Conservation (phyloP, 1,140 invertebrate species). For the Ceratina japonica region DNA sequence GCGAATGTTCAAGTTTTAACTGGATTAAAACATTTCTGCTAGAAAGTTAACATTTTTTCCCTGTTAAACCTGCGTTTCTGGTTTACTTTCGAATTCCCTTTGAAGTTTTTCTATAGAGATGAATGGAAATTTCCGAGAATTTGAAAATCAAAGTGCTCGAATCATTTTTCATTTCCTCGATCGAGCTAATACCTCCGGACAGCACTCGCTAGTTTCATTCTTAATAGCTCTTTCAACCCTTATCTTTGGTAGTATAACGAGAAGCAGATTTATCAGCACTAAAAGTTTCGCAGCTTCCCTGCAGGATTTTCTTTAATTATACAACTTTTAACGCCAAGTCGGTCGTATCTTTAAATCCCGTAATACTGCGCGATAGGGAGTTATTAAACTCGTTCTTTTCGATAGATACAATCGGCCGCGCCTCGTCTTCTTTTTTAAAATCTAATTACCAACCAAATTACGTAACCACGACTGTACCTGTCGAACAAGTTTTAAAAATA, state of each 20-base stretch:
- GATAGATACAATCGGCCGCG: too few relatives aligned
- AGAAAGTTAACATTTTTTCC: neutral
- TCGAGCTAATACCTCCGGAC: too few relatives aligned
- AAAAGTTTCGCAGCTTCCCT: too few relatives aligned
- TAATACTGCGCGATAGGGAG: neutral
- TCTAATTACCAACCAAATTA: neutral
- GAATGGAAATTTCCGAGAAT: neutral
- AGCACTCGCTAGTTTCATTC: slow-evolving; percentile 6
- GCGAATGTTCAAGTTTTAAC: neutral
- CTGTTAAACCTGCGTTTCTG: neutral
- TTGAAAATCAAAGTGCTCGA: neutral
- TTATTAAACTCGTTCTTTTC: slow-evolving; percentile 1
- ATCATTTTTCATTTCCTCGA: slow-evolving; percentile 9
- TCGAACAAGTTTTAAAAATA: slow-evolving; percentile 2
- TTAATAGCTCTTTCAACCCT: slow-evolving; percentile 20
- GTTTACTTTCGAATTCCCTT: too few relatives aligned
- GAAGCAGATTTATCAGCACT: slow-evolving; percentile 15
- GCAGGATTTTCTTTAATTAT: slow-evolving; percentile 8
- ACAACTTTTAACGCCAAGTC: slow-evolving; percentile 11
- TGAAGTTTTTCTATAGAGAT: neutral
- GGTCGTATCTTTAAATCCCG: neutral
- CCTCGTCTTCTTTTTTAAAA: neutral
- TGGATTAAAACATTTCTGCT: neutral
- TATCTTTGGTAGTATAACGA: slow-evolving; percentile 16
- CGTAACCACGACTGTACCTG: neutral